Evolutionary conservation across 2,888 invertebrate species (phyloP), one percentile per base, ranked within the genome.

Genomic region (Drosophila birchii): DNA sequence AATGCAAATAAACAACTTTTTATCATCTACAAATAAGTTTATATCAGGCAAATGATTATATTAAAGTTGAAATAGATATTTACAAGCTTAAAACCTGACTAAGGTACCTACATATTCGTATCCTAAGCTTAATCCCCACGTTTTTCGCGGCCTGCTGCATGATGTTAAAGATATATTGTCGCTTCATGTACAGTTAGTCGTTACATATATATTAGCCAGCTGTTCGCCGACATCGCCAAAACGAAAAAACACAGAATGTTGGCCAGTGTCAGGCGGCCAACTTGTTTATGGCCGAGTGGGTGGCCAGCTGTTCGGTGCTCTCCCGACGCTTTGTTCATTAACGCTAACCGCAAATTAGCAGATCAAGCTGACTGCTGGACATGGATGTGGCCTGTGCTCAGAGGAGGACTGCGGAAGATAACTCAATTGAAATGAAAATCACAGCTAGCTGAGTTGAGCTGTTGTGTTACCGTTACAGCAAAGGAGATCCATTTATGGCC

Each of bases 341-440:
- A 79, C 78, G 59, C 73, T 67, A 75, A 77, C 86, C 78, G 66
- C 84, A 86, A 86, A 86, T 86, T 83, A 86, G 88, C 72, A 58
- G 60, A 49, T 41, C 45, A 32, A n/a, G 53, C 18, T 59, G 51
- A 36, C 34, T 16, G 51, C 51, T 51, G 51, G 20, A 6, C 20
- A 3, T 20, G 32, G 49, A 1, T 26, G 2, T 12, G 26, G 47
- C 11, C n/a, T 47, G 18, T 11, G 32, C 0, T 7, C 20, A 9
- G 49, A 29, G 29, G 32, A 49, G 20, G 20, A 20, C 51, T 16
- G 20, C 20, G 23, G 45, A 53, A 77, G 84, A 88, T 88, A 88
- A 86, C 88, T 88, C 88, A 88, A 86, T 86, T 82, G 86, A 86
- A 86, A 86, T 84, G 80, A 86, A 86, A 86, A 86, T 81, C 87